A percentile compares a stretch with the other conserved stretches of the same genome.
Evolutionary conservation across 2,797 vertebrate genomes (phyloP).

Genomic region (Lepus townsendii): DNA sequence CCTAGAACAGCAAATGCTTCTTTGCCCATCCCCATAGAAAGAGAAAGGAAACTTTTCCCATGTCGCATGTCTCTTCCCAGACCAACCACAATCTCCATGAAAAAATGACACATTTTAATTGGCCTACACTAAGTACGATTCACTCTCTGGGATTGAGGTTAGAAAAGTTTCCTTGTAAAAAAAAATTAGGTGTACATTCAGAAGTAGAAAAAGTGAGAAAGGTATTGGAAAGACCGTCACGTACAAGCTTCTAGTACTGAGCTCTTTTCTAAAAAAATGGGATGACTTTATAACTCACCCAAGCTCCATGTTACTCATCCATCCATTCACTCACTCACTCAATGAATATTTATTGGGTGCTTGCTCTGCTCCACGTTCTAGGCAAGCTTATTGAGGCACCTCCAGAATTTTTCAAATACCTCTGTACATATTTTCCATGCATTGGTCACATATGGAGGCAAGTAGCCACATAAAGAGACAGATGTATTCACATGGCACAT

Average conservation of each 20-base stretch:
- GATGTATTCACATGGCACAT: constrained; percentile 82
- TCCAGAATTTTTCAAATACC: constrained; percentile 80
- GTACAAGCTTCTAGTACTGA: not conserved
- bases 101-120: constrained; percentile 38
- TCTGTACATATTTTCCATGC: constrained; percentile 80
- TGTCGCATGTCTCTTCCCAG: not conserved
- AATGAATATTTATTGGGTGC: constrained; percentile 79
- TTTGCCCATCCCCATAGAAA: not conserved
- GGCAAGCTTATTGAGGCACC: constrained; percentile 65
- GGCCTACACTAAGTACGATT: not conserved
- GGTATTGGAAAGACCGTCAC: not conserved
- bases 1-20: not conserved
- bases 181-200: not conserved
- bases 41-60: not conserved
- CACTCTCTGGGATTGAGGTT: not conserved
- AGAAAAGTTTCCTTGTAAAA: not conserved
- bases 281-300: constrained; percentile 68
- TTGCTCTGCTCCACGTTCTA: constrained; percentile 38
- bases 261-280: constrained; percentile 56
- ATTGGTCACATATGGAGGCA: constrained; percentile 75
- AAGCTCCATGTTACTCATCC: constrained; percentile 69
- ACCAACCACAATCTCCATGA: constrained; percentile 8
- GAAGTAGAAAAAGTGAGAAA: not conserved
- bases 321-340: constrained; percentile 46
- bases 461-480: constrained; percentile 78